Conservation (phyloP, 2,888 invertebrate genomes). For the Furcula furcula region DNA sequence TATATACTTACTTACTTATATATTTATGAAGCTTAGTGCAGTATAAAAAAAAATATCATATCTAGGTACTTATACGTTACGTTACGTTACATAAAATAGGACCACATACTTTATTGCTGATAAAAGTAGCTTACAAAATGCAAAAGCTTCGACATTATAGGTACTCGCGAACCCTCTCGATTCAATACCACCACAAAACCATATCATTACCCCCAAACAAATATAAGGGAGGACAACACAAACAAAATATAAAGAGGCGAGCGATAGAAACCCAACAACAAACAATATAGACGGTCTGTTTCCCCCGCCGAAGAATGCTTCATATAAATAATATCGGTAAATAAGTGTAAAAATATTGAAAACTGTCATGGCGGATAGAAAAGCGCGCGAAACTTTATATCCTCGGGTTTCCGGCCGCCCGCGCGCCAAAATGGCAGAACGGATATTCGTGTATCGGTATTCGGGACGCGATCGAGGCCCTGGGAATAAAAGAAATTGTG, state of each 20-base stretch:
- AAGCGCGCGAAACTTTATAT: constrained; percentile 77
- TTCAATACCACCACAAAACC: constrained; percentile 13
- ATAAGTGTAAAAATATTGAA: constrained; percentile 80
- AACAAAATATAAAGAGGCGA: constrained; percentile 37
- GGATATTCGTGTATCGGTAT: constrained; percentile 73
- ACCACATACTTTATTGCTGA: too few relatives aligned
- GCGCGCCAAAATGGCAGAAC: constrained; percentile 74
- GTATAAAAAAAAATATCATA: too few relatives aligned
- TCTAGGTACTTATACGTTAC: too few relatives aligned
- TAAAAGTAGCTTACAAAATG: too few relatives aligned
- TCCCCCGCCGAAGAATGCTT: constrained; percentile 62
- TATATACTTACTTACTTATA: too few relatives aligned
- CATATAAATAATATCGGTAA: constrained; percentile 79
- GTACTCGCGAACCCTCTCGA: constrained; percentile 6
- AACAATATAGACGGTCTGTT: constrained; percentile 56
- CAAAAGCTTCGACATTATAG: too few relatives aligned
- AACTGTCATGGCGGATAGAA: constrained; percentile 76
- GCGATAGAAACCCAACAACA: constrained; percentile 40
- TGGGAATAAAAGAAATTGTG: constrained; percentile 39
- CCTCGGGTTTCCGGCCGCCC: constrained; percentile 75
- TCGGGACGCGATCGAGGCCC: constrained; percentile 42
- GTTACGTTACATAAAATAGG: too few relatives aligned
- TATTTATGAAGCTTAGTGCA: too few relatives aligned
- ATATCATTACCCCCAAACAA: constrained; percentile 17
- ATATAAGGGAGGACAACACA: constrained; percentile 24